A percentile compares a stretch with the other conserved stretches of the same genome.
These are phyloP conservation scores for Myocastor coypus DNA, from an alignment of 2,113 vertebrate genomes.

Conservation along the genomic window DNA sequence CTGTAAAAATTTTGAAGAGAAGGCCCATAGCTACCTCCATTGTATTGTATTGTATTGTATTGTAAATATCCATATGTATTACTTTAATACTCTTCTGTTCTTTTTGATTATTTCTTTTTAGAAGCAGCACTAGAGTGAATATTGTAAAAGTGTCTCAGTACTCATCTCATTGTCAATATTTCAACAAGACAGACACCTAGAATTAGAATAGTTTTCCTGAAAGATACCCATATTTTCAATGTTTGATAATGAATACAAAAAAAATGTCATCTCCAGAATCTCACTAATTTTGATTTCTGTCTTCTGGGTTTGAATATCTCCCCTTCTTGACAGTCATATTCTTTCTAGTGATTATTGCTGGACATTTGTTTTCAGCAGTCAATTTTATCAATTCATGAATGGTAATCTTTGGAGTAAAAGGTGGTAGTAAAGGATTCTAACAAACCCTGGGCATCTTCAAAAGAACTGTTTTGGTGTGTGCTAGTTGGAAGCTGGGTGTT, in stretches of 20 bases:
- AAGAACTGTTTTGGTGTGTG: background rate
- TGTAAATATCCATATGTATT: too few species aligned
- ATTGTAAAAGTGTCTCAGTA: background rate
- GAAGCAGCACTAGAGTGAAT: background rate
- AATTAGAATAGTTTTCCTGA: background rate
- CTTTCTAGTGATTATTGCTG: too few species aligned
- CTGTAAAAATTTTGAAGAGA: background rate
- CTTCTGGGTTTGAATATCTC: background rate
- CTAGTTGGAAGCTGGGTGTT: background rate
- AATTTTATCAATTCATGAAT: background rate
- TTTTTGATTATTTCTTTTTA: background rate
- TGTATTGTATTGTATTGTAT: too few species aligned
- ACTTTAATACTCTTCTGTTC: background rate
- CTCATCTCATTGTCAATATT: background rate
- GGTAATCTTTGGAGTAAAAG: background rate
- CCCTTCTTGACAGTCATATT: background rate
- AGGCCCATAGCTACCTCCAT: background rate
- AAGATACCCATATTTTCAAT: background rate
- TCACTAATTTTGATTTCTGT: background rate
- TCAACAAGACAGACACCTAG: background rate
- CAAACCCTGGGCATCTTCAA: background rate
- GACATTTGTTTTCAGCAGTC: background rate
- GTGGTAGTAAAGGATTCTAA: background rate
- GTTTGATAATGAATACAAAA: background rate
- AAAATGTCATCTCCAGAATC: background rate